Evolutionary conservation across 1,140 invertebrate species (phyloP), one percentile per base, ranked within the genome.

Genomic region (Brachystomella parvula): DNA sequence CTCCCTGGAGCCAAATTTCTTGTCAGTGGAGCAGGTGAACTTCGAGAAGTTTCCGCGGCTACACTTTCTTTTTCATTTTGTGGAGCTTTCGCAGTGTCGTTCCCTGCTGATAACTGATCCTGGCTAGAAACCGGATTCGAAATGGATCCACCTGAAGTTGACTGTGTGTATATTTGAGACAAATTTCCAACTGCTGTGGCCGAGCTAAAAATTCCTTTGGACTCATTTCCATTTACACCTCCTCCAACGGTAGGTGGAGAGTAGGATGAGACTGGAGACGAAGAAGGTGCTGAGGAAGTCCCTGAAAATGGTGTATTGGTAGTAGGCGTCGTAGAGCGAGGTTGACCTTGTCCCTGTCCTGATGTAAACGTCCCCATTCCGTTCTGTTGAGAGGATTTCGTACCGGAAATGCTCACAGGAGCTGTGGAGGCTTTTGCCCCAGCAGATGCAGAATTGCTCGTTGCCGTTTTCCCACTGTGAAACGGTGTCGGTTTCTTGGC

Each of bases 401-500:
- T 64, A 17, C 9, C 3, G 21, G 31, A 53, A 57, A 12, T 64
- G 17, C 39, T 56, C 24, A 57, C 47, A 29, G 62, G 47, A 64
- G 70, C 6, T 49, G 64, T 56, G 28, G 66, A 67, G 35, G 69
- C 69, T 66, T 67, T 71, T 59, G 71, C 67, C 56, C 73, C 68
- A 24, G 74, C 73, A 35, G 75, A 60, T 39, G 74, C 49, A 61
- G 74, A 61, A 24, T 71, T 61, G 49, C 72, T 74, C 24, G 72
- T 63, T 64, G 75, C 61, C 28, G 68, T 68, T 63, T 65, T 64
- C 39, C 67, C 65, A 19, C 62, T 47, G 49, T 61, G 59, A 21
- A 70, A 44, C 49, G 49, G 57, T 35, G 76, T 70, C 57, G 67
- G 9, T 47, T 60, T 49, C 32, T 24, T 49, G 29, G 74, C 67